These are phyloP conservation scores for Macaca mulatta DNA, from an alignment of 2,113 vertebrate species.

Conservation along the genomic window DNA sequence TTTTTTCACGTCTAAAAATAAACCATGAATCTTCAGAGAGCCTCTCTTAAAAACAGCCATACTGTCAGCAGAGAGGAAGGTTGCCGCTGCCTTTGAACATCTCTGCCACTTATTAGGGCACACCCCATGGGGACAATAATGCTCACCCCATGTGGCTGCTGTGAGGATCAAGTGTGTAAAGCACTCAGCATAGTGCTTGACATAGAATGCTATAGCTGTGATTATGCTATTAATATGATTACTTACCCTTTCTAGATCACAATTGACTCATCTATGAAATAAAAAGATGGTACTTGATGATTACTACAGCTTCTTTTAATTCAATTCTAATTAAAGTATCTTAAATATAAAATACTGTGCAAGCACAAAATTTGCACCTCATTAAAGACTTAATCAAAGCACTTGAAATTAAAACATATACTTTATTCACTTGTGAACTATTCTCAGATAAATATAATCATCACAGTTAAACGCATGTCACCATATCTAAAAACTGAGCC, in stretches of 20 bases:
- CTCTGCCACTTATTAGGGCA: background rate
- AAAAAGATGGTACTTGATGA: background rate
- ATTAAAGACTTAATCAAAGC: background rate
- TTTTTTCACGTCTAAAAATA: background rate
- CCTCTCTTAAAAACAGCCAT: background rate
- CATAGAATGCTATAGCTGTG: background rate
- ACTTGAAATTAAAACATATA: background rate
- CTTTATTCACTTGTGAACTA: background rate
- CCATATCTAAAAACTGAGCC: background rate
- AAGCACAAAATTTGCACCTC: background rate
- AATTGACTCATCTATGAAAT: background rate
- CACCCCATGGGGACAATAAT: background rate
- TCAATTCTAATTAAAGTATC: background rate
- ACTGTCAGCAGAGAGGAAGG: background rate
- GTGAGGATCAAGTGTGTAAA: background rate
- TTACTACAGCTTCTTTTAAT: background rate
- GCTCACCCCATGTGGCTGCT: background rate
- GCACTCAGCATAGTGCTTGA: background rate
- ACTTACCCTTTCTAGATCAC: background rate
- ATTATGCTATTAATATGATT: background rate
- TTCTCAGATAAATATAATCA: background rate
- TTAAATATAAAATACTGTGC: background rate
- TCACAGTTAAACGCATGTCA: background rate
- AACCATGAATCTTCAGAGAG: background rate
- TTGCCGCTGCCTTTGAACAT: background rate